A percentile compares a stretch with the other conserved stretches of the same genome.
Evolutionary conservation across 2,113 vertebrate species (phyloP).

Genomic region (Psophia crepitans): DNA sequence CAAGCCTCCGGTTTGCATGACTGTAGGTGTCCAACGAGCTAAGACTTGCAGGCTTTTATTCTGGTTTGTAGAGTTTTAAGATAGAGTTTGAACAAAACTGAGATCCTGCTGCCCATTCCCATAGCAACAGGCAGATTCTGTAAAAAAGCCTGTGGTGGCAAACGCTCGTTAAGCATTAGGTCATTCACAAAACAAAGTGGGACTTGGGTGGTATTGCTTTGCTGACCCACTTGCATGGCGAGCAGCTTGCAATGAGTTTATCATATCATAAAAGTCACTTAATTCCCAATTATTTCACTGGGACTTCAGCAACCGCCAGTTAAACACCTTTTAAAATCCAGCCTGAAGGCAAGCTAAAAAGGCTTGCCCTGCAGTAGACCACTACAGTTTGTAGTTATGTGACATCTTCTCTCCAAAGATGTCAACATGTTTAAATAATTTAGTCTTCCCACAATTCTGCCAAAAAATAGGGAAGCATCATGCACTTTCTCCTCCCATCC

Average conservation of each 20-base stretch:
- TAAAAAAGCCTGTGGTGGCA: neutral
- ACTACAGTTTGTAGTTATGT: neutral
- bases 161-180: neutral
- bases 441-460: neutral
- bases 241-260: neutral
- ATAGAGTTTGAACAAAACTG: neutral
- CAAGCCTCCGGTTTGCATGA: neutral
- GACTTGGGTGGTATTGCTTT: neutral
- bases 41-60: neutral
- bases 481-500: neutral
- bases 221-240: neutral
- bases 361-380: neutral
- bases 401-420: neutral
- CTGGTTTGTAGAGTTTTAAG: neutral
- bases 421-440: neutral
- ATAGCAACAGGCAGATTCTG: conserved; percentile 23
- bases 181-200: neutral
- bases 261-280: neutral
- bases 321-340: neutral
- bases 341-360: neutral
- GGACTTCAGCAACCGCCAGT: neutral
- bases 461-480: neutral
- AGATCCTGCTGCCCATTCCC: neutral
- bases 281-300: neutral
- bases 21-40: neutral